Percentiles rank a stretch among this genome's conserved stretches.
phyloP scores from a whole-genome alignment of 1,140 invertebrate genomes.

The Heterodera schachtii region DNA sequence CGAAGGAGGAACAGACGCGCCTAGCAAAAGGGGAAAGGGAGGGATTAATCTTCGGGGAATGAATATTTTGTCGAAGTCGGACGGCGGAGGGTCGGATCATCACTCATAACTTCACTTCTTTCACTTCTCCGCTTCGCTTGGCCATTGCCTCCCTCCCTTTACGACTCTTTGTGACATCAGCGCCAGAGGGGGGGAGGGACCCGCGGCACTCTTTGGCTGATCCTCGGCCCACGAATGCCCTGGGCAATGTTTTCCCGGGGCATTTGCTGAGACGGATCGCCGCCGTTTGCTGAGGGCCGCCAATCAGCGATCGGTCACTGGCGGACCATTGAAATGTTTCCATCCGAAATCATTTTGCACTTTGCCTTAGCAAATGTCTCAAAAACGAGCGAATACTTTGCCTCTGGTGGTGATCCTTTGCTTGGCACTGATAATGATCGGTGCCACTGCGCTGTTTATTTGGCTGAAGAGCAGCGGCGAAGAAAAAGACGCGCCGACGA shows the following conservation, averaged over 20 bases:
- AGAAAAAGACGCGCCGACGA: not conserved
- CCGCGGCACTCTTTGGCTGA: slow-evolving; percentile 1
- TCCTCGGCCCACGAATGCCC: too few species aligned
- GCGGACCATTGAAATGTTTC: not conserved
- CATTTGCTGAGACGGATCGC: not conserved
- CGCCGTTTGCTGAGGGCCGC: not conserved
- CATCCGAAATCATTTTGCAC: not conserved
- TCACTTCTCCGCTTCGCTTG: too few species aligned
- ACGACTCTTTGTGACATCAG: slow-evolving; percentile 2
- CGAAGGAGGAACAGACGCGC: not conserved
- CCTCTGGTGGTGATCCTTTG: slow-evolving; percentile 22
- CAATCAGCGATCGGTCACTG: not conserved
- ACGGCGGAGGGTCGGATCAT: slow-evolving; percentile 9
- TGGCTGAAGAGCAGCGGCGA: slow-evolving; percentile 14
- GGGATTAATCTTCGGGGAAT: not conserved
- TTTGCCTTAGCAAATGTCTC: slow-evolving; percentile 4
- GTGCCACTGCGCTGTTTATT: slow-evolving; percentile 20
- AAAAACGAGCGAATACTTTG: slow-evolving; percentile 12
- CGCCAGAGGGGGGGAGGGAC: too few species aligned
- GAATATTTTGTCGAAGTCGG: not conserved
- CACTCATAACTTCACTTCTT: slow-evolving; percentile 8
- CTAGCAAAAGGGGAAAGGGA: not conserved
- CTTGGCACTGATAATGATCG: slow-evolving; percentile 11
- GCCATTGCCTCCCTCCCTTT: not conserved
- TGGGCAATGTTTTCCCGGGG: not conserved